Conservation (phyloP, 2,797 vertebrate genomes). For the Etheostoma perlongum region DNA sequence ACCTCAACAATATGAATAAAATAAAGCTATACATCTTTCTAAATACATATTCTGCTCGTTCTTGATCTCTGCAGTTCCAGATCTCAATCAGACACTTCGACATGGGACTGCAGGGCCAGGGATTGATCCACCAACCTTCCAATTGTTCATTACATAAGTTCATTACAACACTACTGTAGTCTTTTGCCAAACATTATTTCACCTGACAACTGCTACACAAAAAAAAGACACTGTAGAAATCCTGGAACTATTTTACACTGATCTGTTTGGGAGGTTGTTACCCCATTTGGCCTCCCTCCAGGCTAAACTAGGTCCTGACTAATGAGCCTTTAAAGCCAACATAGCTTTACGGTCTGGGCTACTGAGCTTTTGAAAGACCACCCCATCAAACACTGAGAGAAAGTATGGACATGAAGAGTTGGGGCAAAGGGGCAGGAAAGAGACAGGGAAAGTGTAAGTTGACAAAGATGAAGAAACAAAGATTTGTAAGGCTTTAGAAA, state of each 20-base stretch:
- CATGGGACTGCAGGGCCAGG: no score
- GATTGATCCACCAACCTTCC: no score
- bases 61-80: not conserved
- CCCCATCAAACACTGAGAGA: constrained; percentile 37
- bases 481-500: constrained; percentile 14
- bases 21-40: not conserved
- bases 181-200: constrained; percentile 20
- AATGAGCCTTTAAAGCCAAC: constrained; percentile 46
- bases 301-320: constrained; percentile 53
- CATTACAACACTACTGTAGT: not conserved
- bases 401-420: constrained; percentile 5
- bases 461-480: constrained; percentile 1
- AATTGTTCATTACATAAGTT: not conserved
- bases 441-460: not conserved
- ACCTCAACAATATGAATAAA: not conserved
- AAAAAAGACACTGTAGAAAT: constrained; percentile 1
- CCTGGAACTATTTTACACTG: constrained; percentile 4
- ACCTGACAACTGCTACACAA: constrained; percentile 10
- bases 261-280: constrained; percentile 14
- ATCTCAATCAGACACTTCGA: no score
- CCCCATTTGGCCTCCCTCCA: constrained; percentile 48
- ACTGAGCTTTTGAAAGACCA: constrained; percentile 29
- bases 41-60: not conserved
- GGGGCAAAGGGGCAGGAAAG: constrained; percentile 4
- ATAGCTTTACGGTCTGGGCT: constrained; percentile 36